phyloP scores from a whole-genome alignment of 1,140 invertebrate species.

The Drosophila prosaltans region DNA sequence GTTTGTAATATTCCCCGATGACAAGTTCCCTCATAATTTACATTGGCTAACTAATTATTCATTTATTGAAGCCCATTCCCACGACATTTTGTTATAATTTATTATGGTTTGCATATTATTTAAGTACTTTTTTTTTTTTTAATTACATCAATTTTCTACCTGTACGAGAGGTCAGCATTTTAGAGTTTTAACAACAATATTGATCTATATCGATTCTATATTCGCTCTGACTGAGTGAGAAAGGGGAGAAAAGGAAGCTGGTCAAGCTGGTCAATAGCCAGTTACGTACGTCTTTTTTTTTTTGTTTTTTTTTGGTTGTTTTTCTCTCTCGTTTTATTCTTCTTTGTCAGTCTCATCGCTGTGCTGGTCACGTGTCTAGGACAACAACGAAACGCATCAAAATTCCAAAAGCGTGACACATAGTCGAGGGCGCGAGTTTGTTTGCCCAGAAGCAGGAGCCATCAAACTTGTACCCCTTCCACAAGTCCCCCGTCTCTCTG shows the following conservation, averaged over 20 bases:
- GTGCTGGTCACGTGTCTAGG: constrained; percentile 13
- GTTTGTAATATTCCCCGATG: too few relatives aligned
- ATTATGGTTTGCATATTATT: too few relatives aligned
- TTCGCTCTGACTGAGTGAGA: not conserved
- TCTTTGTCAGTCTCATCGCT: not conserved
- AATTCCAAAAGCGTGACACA: constrained; percentile 12
- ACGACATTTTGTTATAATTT: too few relatives aligned
- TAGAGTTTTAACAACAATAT: not conserved
- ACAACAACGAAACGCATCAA: constrained; percentile 11
- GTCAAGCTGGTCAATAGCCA: constrained; percentile 8
- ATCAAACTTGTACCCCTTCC: too few relatives aligned
- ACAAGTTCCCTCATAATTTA: too few relatives aligned
- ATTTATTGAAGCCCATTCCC: too few relatives aligned
- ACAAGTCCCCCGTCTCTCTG: too few relatives aligned
- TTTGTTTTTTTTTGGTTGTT: too few relatives aligned
- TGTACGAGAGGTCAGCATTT: too few relatives aligned
- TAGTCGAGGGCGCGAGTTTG: constrained; percentile 9
- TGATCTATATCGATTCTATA: constrained; percentile 4
- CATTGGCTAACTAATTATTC: too few relatives aligned
- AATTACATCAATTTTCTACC: too few relatives aligned
- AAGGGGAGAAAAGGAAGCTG: not conserved
- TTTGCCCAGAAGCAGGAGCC: not conserved
- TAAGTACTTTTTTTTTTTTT: too few relatives aligned
- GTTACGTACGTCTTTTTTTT: not conserved
- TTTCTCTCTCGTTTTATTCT: not conserved